These are phyloP conservation scores for Ciconia stormi DNA, from an alignment of 2,113 vertebrate species.

Conservation along the genomic window DNA sequence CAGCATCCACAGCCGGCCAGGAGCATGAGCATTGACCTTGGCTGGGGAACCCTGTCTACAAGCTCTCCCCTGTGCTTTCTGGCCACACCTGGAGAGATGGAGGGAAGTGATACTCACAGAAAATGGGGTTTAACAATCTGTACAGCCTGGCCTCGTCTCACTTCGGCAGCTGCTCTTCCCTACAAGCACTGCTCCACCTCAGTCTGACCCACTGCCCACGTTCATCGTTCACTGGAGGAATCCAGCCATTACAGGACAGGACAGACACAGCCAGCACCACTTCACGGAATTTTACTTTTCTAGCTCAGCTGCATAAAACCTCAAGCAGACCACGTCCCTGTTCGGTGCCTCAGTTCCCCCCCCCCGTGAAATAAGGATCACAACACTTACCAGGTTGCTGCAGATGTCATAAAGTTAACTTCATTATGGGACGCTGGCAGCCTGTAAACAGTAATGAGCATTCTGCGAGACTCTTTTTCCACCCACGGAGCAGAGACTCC, in stretches of 20 bases:
- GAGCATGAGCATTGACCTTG: background rate
- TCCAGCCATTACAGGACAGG: background rate
- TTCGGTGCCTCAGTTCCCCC: accelerated
- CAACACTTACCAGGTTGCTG: conserved; percentile 4
- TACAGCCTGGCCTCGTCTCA: background rate
- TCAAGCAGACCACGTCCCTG: background rate
- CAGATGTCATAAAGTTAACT: background rate
- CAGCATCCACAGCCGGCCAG: background rate
- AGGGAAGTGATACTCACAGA: background rate
- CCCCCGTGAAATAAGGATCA: background rate
- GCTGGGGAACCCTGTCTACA: background rate
- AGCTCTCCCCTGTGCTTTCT: background rate
- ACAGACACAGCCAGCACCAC: background rate
- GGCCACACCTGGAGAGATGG: background rate
- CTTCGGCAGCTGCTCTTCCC: background rate
- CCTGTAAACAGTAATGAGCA: background rate
- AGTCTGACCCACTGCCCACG: background rate
- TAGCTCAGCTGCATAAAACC: background rate
- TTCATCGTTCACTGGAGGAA: background rate
- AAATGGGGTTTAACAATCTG: background rate
- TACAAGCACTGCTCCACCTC: background rate
- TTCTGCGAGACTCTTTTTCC: background rate
- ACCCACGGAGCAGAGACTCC: background rate
- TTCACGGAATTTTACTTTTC: background rate
- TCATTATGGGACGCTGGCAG: background rate